Conservation (phyloP, 2,888 invertebrate species). For the Gortyna flavago region DNA sequence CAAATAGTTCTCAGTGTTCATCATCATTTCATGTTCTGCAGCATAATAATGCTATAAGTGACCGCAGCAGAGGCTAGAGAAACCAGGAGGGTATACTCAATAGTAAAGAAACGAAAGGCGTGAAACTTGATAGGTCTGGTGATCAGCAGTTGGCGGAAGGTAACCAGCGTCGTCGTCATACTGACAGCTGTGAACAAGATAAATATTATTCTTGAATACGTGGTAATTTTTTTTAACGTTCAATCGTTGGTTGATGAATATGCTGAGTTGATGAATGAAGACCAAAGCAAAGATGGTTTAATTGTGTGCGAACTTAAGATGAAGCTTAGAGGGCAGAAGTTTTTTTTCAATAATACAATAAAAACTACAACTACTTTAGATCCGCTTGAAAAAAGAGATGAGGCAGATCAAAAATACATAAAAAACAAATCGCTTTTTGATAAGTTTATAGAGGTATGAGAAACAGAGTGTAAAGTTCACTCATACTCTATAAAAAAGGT, state of each 20-base stretch:
- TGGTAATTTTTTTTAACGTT: neutral
- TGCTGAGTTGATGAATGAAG: no score
- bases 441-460: no score
- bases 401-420: neutral
- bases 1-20: neutral
- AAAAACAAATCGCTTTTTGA: neutral
- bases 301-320: neutral
- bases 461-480: no score
- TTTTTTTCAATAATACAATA: neutral
- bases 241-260: no score
- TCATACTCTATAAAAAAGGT: no score
- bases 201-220: neutral
- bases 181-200: constrained; percentile 46
- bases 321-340: neutral
- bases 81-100: constrained; percentile 73
- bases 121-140: constrained; percentile 70
- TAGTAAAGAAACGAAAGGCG: constrained; percentile 72
- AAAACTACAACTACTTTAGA: neutral
- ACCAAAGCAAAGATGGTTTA: neutral
- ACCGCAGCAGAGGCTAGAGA: constrained; percentile 75
- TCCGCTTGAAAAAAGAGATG: neutral
- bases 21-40: constrained; percentile 60
- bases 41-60: constrained; percentile 77
- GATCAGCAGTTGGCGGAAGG: constrained; percentile 62
- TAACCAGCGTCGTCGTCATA: constrained; percentile 45